phyloP scores from a whole-genome alignment of 2,888 invertebrate species.

The Lochmaea capreae region DNA sequence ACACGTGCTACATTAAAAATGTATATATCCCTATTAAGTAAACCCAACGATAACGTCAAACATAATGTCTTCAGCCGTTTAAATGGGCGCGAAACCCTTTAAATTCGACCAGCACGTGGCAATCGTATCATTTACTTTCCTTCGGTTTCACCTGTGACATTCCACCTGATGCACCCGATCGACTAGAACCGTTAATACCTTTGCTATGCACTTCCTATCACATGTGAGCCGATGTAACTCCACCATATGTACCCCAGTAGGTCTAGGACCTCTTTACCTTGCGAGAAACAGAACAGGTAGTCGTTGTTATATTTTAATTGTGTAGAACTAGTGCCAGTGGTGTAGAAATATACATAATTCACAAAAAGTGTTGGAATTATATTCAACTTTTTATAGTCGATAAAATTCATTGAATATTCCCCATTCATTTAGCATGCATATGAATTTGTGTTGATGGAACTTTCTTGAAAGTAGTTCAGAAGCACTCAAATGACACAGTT shows the following conservation, averaged over 20 bases:
- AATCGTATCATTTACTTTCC: constrained; percentile 51
- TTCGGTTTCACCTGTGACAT: constrained; percentile 59
- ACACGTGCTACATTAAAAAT: neutral
- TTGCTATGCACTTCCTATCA: constrained; percentile 42
- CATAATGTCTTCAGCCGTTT: constrained; percentile 11
- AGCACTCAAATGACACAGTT: too few relatives aligned
- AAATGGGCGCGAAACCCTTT: constrained; percentile 45
- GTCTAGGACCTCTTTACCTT: constrained; percentile 38
- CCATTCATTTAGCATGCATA: too few relatives aligned
- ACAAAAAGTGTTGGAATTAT: neutral
- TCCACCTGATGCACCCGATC: constrained; percentile 58
- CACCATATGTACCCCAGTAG: constrained; percentile 51
- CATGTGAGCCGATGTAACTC: constrained; percentile 37
- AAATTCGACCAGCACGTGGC: constrained; percentile 47
- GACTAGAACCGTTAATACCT: constrained; percentile 54
- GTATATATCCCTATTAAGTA: neutral
- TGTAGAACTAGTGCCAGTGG: constrained; percentile 16
- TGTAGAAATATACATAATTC: neutral
- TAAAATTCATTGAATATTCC: too few relatives aligned
- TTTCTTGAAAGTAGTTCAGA: too few relatives aligned
- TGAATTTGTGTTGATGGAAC: too few relatives aligned
- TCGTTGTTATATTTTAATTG: constrained; percentile 28
- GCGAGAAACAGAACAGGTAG: constrained; percentile 35
- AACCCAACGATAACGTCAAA: neutral
- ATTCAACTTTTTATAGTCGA: too few relatives aligned